Evolutionary conservation across 2,888 invertebrate genomes (phyloP), one percentile per base, ranked within the genome.

Genomic region (Ormyrus nitidulus): DNA sequence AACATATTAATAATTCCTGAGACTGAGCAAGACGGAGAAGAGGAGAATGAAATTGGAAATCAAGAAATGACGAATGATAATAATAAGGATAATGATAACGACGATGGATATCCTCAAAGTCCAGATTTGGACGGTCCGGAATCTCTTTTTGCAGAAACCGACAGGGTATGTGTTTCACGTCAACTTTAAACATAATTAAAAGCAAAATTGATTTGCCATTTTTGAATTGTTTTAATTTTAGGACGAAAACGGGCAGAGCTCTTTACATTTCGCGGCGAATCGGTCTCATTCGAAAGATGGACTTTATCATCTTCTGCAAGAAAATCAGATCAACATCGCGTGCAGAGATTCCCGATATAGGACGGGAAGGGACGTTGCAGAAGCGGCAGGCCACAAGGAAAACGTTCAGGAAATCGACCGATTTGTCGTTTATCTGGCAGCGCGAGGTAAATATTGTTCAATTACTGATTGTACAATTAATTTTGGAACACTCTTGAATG

Each of bases 201-300:
- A 13, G 44, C 5, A 34, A 51, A 61, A 19, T 46, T 49, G 6
- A 51, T 11, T 13, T 73, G n/a, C 13, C 11, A 9, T 59, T 68
- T 2, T 2, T 11, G 1, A 44, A 54, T 54, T 59, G 46, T 56
- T n/a, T n/a, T n/a, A 53, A 78, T 88, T 87, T 44, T 84, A 96
- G 95, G 97, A 97, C 86, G 97, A 97, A 88, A 96, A 96, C 85
- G 97, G 97, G 0, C 97, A 97, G 89, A 96, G 96, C 81, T 95
- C 97, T 93, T 91, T 97, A 54, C 97, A 98, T 90, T 97, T 96
- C 90, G 97, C 97, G 0, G 95, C 96, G 0, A 95, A 96, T 0
- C 93, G 96, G 66, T 93, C 95, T 0, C 97, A 97, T 87, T 94
- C 96, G 0, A 93, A 95, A 70, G 95, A 96, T 83, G 95, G 95